phyloP scores from a whole-genome alignment of 1,140 invertebrate genomes.

The Idris sp. region DNA sequence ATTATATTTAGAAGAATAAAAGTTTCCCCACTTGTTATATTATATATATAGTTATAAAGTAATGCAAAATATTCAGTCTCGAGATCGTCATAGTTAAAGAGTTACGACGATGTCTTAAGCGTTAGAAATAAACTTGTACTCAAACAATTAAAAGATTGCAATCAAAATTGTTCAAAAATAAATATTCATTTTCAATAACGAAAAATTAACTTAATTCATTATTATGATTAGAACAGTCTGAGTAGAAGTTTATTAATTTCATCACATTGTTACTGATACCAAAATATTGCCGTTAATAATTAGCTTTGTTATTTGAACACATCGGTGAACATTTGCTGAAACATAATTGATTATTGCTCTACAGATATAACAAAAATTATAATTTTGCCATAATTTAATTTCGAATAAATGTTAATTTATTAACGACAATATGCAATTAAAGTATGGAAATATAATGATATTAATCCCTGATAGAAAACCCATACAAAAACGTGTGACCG shows the following conservation, averaged over 20 bases:
- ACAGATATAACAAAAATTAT: background rate
- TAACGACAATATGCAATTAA: constrained; percentile 11
- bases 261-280: constrained; percentile 28
- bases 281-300: constrained; percentile 20
- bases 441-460: constrained; percentile 3
- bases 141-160: too few species aligned
- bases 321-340: background rate
- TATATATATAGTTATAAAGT: constrained; percentile 34
- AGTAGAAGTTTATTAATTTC: constrained; percentile 22
- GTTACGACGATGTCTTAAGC: constrained; percentile 24
- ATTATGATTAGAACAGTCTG: background rate
- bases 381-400: too few species aligned
- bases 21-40: constrained; percentile 32
- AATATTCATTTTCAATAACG: too few species aligned
- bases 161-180: too few species aligned
- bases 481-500: too few species aligned
- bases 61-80: constrained; percentile 62
- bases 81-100: constrained; percentile 29
- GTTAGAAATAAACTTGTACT: constrained; percentile 27
- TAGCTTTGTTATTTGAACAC: background rate
- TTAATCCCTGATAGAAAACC: too few species aligned
- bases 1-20: constrained; percentile 59
- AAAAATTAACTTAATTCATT: too few species aligned
- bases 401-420: too few species aligned
- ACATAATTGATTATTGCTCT: background rate